Percentiles rank a stretch among this genome's conserved stretches.
These are phyloP conservation scores for Amniataba percoides DNA, from an alignment of 2,797 vertebrate genomes.

Conservation along the genomic window DNA sequence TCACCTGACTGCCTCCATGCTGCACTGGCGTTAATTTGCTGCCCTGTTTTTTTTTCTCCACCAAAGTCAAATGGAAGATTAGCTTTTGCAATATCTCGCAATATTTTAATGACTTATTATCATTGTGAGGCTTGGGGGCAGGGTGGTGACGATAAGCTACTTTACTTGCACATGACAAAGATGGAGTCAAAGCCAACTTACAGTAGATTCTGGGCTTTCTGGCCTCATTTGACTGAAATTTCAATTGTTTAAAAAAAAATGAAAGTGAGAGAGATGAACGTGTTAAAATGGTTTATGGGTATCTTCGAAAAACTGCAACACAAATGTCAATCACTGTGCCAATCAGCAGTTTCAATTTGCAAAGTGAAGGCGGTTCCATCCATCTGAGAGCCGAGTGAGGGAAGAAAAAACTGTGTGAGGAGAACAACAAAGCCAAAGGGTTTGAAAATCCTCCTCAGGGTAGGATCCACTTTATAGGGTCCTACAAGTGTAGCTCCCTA, in stretches of 20 bases:
- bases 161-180: slow-evolving; percentile 58
- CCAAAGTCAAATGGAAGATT: slow-evolving; percentile 49
- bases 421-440: slow-evolving; percentile 66
- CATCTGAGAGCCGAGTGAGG: slow-evolving; percentile 33
- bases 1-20: slow-evolving; percentile 18
- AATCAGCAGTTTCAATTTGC: slow-evolving; percentile 47
- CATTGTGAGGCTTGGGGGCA: slow-evolving; percentile 29
- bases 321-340: slow-evolving; percentile 4
- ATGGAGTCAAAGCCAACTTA: slow-evolving; percentile 49
- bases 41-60: not conserved
- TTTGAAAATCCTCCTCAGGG: slow-evolving; percentile 69
- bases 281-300: slow-evolving; percentile 1
- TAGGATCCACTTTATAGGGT: slow-evolving; percentile 64
- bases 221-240: slow-evolving; percentile 10
- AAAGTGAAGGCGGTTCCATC: slow-evolving; percentile 34
- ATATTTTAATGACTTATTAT: slow-evolving; percentile 63
- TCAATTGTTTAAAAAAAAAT: slow-evolving; percentile 5
- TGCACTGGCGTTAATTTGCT: slow-evolving; percentile 29
- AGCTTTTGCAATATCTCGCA: slow-evolving; percentile 53
- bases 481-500: slow-evolving; percentile 70
- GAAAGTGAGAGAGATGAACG: not conserved
- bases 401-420: slow-evolving; percentile 29
- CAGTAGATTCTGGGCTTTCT: slow-evolving; percentile 19
- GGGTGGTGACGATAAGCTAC: slow-evolving; percentile 54
- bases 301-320: slow-evolving; percentile 10